phyloP scores from a whole-genome alignment of 1,140 invertebrate genomes.

The Melipona quadrifasciata region DNA sequence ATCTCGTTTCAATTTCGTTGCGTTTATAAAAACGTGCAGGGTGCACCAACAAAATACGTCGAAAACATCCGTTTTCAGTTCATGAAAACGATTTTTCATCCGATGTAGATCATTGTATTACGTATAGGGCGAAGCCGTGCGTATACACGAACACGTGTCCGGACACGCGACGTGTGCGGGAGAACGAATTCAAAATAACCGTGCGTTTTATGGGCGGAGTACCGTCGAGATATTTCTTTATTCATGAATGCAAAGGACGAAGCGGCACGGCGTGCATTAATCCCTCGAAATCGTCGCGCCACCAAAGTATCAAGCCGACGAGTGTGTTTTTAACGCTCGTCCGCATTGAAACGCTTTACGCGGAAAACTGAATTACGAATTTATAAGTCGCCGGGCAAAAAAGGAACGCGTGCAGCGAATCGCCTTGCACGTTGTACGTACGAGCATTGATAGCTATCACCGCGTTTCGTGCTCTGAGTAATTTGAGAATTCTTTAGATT shows the following conservation, averaged over 20 bases:
- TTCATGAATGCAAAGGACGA: conserved; percentile 46
- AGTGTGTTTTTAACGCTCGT: conserved; percentile 18
- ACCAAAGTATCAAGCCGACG: not conserved
- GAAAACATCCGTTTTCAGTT: too few relatives aligned
- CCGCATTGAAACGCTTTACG: conserved; percentile 4
- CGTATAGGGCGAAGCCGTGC: conserved; percentile 1
- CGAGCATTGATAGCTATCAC: not conserved
- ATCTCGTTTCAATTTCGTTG: not conserved
- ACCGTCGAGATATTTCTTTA: conserved; percentile 48
- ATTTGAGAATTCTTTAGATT: not conserved
- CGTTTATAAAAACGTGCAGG: not conserved
- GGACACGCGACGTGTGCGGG: conserved; percentile 40
- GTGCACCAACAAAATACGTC: not conserved
- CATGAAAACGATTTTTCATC: too few relatives aligned
- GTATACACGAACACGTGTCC: conserved; percentile 28
- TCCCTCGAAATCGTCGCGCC: conserved; percentile 35
- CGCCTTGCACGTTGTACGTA: too few relatives aligned
- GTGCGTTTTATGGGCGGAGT: conserved; percentile 42
- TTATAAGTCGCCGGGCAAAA: not conserved
- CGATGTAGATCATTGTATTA: conserved; percentile 1
- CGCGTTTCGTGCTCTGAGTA: not conserved
- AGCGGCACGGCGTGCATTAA: conserved; percentile 21
- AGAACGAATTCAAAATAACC: conserved; percentile 52
- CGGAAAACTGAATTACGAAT: conserved; percentile 12
- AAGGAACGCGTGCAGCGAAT: not conserved